A percentile compares a stretch with the other conserved stretches of the same genome.
These are phyloP conservation scores for Aldabrachelys gigantea DNA, from an alignment of 2,113 vertebrate genomes.

Conservation along the genomic window DNA sequence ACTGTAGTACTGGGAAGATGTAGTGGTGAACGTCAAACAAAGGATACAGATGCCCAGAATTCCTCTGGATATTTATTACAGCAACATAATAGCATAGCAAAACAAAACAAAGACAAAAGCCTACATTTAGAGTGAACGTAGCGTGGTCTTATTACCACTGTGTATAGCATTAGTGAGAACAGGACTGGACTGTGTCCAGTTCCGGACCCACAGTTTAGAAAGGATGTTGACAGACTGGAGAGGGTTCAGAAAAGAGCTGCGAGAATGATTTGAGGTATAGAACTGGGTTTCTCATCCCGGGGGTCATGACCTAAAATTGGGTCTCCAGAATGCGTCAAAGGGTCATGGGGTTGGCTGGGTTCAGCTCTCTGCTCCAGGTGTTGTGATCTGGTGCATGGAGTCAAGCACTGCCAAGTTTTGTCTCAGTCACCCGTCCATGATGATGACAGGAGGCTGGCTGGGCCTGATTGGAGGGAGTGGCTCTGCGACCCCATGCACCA, in stretches of 20 bases:
- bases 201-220: not conserved
- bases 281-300: not conserved
- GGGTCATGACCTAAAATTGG: not conserved
- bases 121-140: not conserved
- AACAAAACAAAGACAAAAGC: constrained; percentile 27
- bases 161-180: not conserved
- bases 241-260: not conserved
- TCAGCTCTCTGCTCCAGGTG: not conserved
- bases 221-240: fast-evolving
- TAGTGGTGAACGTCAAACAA: not conserved
- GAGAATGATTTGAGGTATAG: not conserved
- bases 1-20: constrained; percentile 31
- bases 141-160: not conserved
- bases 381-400: not conserved
- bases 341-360: not conserved
- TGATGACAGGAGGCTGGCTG: not conserved
- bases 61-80: constrained; percentile 57
- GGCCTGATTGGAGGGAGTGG: not conserved
- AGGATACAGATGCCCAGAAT: constrained; percentile 14
- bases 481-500: not conserved
- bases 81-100: constrained; percentile 58
- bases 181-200: not conserved
- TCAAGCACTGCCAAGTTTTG: not conserved
- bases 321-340: not conserved
- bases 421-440: not conserved